A percentile compares a stretch with the other conserved stretches of the same genome.
These are phyloP conservation scores for Euphonia xanthogaster DNA, from an alignment of 2,797 vertebrate species.

Conservation along the genomic window DNA sequence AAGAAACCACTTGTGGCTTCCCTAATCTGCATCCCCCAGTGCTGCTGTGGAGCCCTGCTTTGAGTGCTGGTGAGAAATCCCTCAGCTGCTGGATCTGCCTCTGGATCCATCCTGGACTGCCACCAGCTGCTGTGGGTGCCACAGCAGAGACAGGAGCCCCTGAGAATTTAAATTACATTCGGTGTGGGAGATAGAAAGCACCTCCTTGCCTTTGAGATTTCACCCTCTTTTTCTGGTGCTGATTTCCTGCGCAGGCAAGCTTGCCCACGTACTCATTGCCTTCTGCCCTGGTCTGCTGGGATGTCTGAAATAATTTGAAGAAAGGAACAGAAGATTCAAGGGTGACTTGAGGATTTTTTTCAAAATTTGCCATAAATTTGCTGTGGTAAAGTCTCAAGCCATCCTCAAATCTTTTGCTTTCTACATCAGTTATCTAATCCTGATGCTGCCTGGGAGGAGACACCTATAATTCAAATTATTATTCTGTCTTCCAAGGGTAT, in stretches of 20 bases:
- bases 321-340: not conserved
- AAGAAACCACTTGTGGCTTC: slow-evolving; percentile 25
- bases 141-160: not conserved
- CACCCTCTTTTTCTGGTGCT: not conserved
- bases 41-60: not conserved
- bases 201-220: not conserved
- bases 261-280: rapidly evolving
- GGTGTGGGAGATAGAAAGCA: not conserved
- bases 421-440: not conserved
- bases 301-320: not conserved
- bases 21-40: not conserved
- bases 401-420: not conserved
- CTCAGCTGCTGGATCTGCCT: not conserved
- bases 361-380: not conserved
- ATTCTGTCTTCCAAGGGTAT: not conserved
- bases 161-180: not conserved
- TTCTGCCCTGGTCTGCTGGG: not conserved
- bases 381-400: not conserved
- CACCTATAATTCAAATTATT: not conserved
- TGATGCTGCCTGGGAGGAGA: not conserved
- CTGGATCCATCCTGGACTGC: not conserved
- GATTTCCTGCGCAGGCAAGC: not conserved
- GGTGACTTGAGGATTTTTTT: not conserved
- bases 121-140: not conserved
- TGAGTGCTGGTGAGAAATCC: not conserved